Evolutionary conservation across 2,888 invertebrate species (phyloP), one percentile per base, ranked within the genome.

Genomic region (Phortica magna): DNA sequence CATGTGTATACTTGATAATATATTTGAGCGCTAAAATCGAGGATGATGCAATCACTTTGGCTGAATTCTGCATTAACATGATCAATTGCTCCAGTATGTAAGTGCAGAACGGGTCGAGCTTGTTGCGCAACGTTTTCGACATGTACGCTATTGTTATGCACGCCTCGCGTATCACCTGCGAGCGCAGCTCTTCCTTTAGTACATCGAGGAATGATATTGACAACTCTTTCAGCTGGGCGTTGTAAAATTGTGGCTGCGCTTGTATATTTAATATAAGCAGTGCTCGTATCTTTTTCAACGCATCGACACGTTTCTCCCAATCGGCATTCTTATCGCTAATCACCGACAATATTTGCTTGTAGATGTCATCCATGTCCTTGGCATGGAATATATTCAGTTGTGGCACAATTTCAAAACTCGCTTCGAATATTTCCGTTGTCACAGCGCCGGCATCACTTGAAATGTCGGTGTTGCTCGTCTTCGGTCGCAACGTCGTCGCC

Each of bases 231-330:
- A 99, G 93, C 82, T 95, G 94, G 74, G 94, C 94, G 76, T 94
- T 94, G 80, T 94, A 93, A 91, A 99, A 98, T 42, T 92, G 90
- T 14, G 95, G 94, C 84, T 93, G 94, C 1, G 92, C 90, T 80
- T 94, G 93, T 7, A 96, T 97, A 81, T 97, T 97, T 59, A 97
- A 95, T 42, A 97, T 93, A 2, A 98, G 91, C 71, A 98, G 92
- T 1, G 97, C 95, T 0, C 99, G 95, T 42, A 99, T 93, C 90
- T 95, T 96, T 91, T 96, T 98, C 78, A 98, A 91, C 81, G 96
- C 95, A 77, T 98, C 98, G n/a, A 96, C 95, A 77, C 99, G 93
- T 91, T 97, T 97, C 92, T 97, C 98, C 99, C 99, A 99, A 90
- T 98, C 98, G 85, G 96, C 95, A 84, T 94, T 95, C 64, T 96